These are phyloP conservation scores for Urocynchramus pylzowi DNA, from an alignment of 2,113 vertebrate genomes.

Conservation along the genomic window DNA sequence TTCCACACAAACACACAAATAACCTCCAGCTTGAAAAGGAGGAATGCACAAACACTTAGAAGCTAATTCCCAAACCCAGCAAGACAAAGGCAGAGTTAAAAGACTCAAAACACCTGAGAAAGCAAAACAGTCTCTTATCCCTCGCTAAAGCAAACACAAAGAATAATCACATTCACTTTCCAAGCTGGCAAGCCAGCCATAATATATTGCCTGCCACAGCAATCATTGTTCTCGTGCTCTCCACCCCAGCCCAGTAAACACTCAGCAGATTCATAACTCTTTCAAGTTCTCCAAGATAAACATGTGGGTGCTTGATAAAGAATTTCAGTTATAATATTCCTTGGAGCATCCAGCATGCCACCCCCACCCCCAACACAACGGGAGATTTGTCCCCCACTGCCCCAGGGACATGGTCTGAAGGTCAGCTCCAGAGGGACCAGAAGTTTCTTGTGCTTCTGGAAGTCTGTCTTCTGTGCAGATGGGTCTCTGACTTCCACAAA, in stretches of 20 bases:
- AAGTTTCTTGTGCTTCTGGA: neutral
- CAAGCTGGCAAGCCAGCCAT: neutral
- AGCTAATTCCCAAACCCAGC: conserved; percentile 29
- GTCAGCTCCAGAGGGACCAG: neutral
- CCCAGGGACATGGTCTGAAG: neutral
- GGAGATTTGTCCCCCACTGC: neutral
- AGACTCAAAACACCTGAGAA: conserved; percentile 51
- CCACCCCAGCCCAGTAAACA: neutral
- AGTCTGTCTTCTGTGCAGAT: neutral
- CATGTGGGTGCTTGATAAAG: rapidly evolving
- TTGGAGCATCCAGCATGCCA: neutral
- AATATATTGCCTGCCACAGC: conserved; percentile 30
- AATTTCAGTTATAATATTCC: neutral
- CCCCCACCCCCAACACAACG: rapidly evolving
- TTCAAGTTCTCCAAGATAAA: conserved; percentile 34
- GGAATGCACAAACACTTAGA: conserved; percentile 44
- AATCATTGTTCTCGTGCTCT: conserved; percentile 6
- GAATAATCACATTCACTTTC: neutral
- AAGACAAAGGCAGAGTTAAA: conserved; percentile 32
- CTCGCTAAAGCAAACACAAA: neutral
- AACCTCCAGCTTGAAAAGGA: neutral
- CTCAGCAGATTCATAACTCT: conserved; percentile 36
- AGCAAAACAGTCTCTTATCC: conserved; percentile 39
- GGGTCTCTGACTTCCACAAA: neutral
- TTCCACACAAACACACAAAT: conserved; percentile 52